Evolutionary conservation across 2,113 vertebrate genomes (phyloP).

Genomic region (Seriola quinqueradiata): DNA sequence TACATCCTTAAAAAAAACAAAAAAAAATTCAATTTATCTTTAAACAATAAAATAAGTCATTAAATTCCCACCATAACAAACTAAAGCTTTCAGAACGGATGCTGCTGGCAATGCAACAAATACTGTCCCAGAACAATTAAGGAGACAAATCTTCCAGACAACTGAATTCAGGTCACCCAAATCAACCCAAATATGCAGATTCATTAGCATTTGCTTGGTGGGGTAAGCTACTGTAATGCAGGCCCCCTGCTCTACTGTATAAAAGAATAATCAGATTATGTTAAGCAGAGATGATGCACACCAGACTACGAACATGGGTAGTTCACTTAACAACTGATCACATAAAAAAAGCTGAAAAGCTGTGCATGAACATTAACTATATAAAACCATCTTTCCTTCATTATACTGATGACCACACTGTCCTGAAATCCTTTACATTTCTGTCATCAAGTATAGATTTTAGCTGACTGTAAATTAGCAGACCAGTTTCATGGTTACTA

Average conservation of each 20-base stretch:
- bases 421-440: not conserved
- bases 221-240: slow-evolving; percentile 56
- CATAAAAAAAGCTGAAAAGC: not conserved
- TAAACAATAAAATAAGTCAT: slow-evolving; percentile 7
- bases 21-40: not conserved
- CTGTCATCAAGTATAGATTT: slow-evolving; percentile 14
- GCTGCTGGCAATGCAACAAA: slow-evolving; percentile 13
- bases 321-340: slow-evolving; percentile 17
- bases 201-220: slow-evolving; percentile 59
- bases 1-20: not conserved
- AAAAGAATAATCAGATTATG: slow-evolving; percentile 74
- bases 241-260: slow-evolving; percentile 40
- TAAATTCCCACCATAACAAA: not conserved
- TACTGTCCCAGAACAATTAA: slow-evolving; percentile 34
- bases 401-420: not conserved
- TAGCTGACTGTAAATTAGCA: not conserved
- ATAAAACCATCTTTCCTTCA: not conserved
- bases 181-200: slow-evolving; percentile 70
- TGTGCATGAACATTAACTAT: not conserved
- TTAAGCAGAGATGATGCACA: slow-evolving; percentile 61
- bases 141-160: slow-evolving; percentile 66
- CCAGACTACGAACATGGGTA: slow-evolving; percentile 26
- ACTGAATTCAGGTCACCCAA: slow-evolving; percentile 73
- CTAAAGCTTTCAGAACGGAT: not conserved
- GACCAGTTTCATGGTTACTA: not conserved